These are phyloP conservation scores for Centrocercus urophasianus DNA, from an alignment of 2,113 vertebrate species.

Conservation along the genomic window DNA sequence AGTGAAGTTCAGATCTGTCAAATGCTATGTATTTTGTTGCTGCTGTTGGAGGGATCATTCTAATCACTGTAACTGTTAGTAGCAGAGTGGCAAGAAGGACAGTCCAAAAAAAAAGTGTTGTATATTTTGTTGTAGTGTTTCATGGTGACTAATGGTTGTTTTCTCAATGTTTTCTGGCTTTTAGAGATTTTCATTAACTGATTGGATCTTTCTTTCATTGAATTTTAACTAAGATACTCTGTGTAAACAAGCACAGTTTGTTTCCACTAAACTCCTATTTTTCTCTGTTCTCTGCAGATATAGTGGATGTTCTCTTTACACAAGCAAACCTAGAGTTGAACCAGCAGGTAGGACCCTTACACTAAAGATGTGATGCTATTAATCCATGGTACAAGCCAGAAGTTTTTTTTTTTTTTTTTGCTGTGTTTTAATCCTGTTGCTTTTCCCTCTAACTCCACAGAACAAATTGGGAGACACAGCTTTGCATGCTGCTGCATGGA, in stretches of 20 bases:
- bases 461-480: conserved; percentile 97
- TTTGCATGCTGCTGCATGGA: conserved; percentile 97
- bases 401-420: not conserved
- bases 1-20: not conserved
- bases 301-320: conserved; percentile 91
- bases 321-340: conserved; percentile 93
- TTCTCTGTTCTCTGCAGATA: conserved; percentile 80
- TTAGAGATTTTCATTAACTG: not conserved
- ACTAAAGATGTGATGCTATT: not conserved
- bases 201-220: not conserved
- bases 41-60: not conserved
- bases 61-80: not conserved
- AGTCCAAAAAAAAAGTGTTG: not conserved
- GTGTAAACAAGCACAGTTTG: not conserved
- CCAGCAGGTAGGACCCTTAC: conserved; percentile 86
- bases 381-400: not conserved
- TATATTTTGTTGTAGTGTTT: not conserved
- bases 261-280: not conserved
- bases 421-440: conserved; percentile 48
- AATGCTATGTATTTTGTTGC: not conserved
- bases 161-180: not conserved
- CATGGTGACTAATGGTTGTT: not conserved
- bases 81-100: not conserved
- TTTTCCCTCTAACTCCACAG: conserved; percentile 78
- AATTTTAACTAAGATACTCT: not conserved